Conservation (phyloP, 2,113 vertebrate genomes). For the Leptobrachium ailaonicum region DNA sequence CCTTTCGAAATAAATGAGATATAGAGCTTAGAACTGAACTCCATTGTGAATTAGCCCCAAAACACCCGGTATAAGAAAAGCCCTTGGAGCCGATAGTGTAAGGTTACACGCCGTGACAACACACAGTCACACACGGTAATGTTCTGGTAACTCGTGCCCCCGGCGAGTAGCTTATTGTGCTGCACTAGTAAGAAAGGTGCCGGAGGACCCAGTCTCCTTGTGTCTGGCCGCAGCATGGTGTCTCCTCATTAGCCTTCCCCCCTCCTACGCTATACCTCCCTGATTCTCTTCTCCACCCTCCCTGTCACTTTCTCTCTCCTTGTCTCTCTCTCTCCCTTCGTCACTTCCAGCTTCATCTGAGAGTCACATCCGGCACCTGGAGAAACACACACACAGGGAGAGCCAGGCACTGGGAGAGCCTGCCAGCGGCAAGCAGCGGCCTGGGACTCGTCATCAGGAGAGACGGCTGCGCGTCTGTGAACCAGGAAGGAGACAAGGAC, state of each 20-base stretch:
- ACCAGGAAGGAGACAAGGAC: no score
- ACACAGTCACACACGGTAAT: no score
- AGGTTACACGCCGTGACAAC: no score
- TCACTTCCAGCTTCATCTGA: slow-evolving; percentile 3
- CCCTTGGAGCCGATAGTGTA: no score
- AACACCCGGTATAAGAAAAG: no score
- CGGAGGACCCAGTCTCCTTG: not conserved
- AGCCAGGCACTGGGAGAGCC: no score
- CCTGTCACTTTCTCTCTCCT: not conserved
- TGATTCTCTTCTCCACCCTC: not conserved
- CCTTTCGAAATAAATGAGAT: no score
- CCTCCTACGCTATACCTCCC: not conserved
- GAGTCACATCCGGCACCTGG: slow-evolving; percentile 29
- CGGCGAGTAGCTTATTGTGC: not conserved
- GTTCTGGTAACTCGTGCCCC: not conserved
- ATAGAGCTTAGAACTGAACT: no score
- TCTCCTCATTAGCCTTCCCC: not conserved
- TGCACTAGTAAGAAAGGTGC: not conserved
- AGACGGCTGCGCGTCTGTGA: no score
- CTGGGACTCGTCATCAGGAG: no score
- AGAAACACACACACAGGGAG: not conserved
- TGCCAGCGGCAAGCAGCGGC: no score
- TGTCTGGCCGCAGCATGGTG: not conserved
- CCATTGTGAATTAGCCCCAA: no score
- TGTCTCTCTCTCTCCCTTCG: not conserved